These are phyloP conservation scores for Trachymyrmex cornetzi DNA, from an alignment of 1,140 invertebrate genomes.

Conservation along the genomic window DNA sequence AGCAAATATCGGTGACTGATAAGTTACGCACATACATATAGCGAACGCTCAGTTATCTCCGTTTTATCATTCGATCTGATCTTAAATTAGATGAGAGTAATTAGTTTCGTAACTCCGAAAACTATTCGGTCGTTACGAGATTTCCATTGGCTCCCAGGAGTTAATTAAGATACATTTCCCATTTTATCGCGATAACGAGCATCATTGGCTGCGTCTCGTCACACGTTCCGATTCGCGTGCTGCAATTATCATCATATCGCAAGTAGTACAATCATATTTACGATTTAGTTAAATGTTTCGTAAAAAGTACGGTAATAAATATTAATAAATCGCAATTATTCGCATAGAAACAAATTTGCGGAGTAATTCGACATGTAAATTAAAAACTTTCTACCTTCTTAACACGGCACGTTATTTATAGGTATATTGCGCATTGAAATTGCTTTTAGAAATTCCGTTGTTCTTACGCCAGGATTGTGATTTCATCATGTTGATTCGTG, in stretches of 20 bases:
- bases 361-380: not conserved
- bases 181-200: slow-evolving; percentile 54
- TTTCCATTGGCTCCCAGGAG: slow-evolving; percentile 22
- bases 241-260: slow-evolving; percentile 46
- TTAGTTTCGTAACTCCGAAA: slow-evolving; percentile 52
- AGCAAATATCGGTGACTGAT: slow-evolving; percentile 20
- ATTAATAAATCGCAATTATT: slow-evolving; percentile 12
- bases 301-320: slow-evolving; percentile 1
- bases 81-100: slow-evolving; percentile 45
- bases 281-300: not conserved
- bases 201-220: slow-evolving; percentile 50
- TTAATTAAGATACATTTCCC: slow-evolving; percentile 21
- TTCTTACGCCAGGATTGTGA: not conserved
- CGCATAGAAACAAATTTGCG: not conserved
- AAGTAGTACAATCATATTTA: not conserved
- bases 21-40: not conserved
- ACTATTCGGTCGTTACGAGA: slow-evolving; percentile 5
- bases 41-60: not conserved
- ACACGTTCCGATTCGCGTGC: slow-evolving; percentile 65
- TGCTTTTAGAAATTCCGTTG: not conserved
- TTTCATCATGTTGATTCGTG: slow-evolving; percentile 11
- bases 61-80: not conserved
- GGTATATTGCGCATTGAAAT: not conserved
- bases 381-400: not conserved
- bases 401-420: not conserved